Evolutionary conservation across 2,888 invertebrate species (phyloP).

Genomic region (Cataglyphis rosenhaueri): DNA sequence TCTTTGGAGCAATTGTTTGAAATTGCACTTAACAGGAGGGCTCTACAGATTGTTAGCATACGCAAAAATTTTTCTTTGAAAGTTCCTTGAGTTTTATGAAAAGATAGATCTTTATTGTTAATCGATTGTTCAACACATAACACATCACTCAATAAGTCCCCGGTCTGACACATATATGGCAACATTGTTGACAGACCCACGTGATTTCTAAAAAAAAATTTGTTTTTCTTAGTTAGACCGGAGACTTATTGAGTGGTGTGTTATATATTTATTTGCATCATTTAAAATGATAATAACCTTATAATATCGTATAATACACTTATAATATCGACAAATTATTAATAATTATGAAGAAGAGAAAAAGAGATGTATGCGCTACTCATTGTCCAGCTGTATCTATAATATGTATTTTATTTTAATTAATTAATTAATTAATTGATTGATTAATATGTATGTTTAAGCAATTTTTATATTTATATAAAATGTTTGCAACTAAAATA

Average conservation of each 20-base stretch:
- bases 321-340: background rate
- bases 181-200: too few species aligned
- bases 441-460: background rate
- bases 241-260: too few species aligned
- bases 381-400: background rate
- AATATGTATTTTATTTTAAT: slow-evolving; percentile 3
- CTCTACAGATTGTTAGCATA: slow-evolving; percentile 49
- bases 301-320: background rate
- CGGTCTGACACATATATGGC: too few species aligned
- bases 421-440: background rate
- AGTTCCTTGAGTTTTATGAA: slow-evolving; percentile 49
- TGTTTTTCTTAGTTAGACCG: too few species aligned
- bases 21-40: slow-evolving; percentile 40
- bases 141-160: too few species aligned
- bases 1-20: slow-evolving; percentile 33
- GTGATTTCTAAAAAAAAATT: too few species aligned
- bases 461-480: background rate
- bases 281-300: background rate
- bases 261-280: slow-evolving; percentile 11
- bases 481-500: background rate
- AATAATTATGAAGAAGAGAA: background rate
- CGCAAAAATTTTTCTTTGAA: slow-evolving; percentile 42
- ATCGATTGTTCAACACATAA: slow-evolving; percentile 8
- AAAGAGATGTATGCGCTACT: background rate
- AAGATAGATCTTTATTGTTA: slow-evolving; percentile 45